Conservation (phyloP, 1,140 invertebrate genomes). For the Samia ricini region DNA sequence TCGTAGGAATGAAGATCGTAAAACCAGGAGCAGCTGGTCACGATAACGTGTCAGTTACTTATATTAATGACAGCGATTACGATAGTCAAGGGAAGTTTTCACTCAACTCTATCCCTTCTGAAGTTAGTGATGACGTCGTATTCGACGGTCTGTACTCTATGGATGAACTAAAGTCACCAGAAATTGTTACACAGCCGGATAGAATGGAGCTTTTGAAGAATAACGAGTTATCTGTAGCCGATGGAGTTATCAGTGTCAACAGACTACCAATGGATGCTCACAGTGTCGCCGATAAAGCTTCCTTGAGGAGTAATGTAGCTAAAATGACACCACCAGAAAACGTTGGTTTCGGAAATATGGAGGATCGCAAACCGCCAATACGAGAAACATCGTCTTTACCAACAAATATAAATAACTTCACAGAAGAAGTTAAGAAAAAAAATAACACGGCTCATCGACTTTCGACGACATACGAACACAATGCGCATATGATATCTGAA, state of each 20-base stretch:
- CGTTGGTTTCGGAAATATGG: neutral
- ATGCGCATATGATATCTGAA: conserved; percentile 6
- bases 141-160: conserved; percentile 59
- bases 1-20: conserved; percentile 54
- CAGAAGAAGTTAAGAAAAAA: conserved; percentile 43
- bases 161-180: conserved; percentile 50
- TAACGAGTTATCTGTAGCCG: conserved; percentile 6
- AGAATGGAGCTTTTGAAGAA: conserved; percentile 10
- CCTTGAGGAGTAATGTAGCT: neutral
- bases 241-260: neutral
- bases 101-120: conserved; percentile 37
- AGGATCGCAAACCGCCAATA: neutral
- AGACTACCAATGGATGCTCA: neutral
- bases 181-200: conserved; percentile 24
- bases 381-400: neutral
- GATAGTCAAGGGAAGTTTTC: conserved; percentile 59
- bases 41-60: conserved; percentile 8
- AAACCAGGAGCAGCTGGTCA: conserved; percentile 16
- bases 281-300: neutral
- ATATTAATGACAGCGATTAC: conserved; percentile 49
- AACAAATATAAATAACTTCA: conserved; percentile 6
- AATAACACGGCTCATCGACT: conserved; percentile 48
- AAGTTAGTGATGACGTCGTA: conserved; percentile 45
- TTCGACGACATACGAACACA: conserved; percentile 35
- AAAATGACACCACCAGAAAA: neutral